Conservation (phyloP, 2,888 invertebrate genomes). For the Osedax frankpressi region DNA sequence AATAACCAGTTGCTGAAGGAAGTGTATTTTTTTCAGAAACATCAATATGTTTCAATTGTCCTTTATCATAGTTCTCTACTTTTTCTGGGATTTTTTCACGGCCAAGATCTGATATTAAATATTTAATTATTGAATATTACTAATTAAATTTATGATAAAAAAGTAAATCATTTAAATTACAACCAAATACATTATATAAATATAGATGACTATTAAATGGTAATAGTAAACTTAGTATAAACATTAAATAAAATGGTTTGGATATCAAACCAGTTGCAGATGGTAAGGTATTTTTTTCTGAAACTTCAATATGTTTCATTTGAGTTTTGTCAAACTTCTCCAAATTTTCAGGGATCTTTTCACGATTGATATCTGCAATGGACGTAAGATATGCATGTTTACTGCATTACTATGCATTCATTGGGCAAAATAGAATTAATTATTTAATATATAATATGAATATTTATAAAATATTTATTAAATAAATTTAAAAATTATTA, state of each 20-base stretch:
- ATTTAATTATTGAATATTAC: not conserved
- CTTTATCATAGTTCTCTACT: not conserved
- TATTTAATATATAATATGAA: not conserved
- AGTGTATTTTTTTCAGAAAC: not conserved
- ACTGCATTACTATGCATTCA: too few relatives aligned
- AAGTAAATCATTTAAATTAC: not conserved
- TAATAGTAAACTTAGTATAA: too few relatives aligned
- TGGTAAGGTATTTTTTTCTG: not conserved
- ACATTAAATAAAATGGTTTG: too few relatives aligned
- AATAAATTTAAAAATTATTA: not conserved
- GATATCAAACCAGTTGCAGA: not conserved
- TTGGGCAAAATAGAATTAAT: not conserved
- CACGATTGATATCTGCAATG: not conserved
- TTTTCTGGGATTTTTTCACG: not conserved
- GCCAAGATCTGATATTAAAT: not conserved
- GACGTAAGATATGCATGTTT: too few relatives aligned
- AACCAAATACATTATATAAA: not conserved
- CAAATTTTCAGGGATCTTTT: not conserved
- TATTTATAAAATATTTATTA: not conserved
- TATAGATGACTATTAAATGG: too few relatives aligned
- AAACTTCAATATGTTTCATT: not conserved
- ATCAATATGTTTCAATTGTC: not conserved
- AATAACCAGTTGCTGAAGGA: too few relatives aligned
- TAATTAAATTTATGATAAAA: not conserved
- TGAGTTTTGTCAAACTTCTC: not conserved